A percentile compares a stretch with the other conserved stretches of the same genome.
Evolutionary conservation across 37 sponge, comb jelly and placozoan genomes (phyloP).

Genomic region (Diacarnus erythraeanus): DNA sequence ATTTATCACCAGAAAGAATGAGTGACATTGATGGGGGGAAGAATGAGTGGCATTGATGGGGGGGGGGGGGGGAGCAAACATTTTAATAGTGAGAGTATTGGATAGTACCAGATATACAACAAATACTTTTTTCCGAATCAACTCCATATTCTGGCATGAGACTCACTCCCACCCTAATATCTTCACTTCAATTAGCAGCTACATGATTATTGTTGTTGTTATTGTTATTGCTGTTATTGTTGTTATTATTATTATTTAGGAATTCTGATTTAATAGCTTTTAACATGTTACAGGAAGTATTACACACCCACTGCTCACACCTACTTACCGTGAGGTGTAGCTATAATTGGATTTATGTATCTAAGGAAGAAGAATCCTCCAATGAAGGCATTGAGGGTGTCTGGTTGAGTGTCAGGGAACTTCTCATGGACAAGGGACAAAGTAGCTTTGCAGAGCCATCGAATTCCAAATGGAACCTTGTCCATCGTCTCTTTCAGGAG

Average conservation of each 20-base stretch:
- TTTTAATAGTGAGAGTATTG: no score
- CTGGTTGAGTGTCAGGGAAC: constrained; percentile 76
- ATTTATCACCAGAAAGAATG: neutral
- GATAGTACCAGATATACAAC: no score
- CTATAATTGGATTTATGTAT: constrained; percentile 86
- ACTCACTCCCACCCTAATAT: no score
- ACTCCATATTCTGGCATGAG: no score
- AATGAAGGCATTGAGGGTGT: constrained; percentile 75
- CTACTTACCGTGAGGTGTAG: constrained; percentile 74
- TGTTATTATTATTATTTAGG: no score
- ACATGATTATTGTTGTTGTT: no score
- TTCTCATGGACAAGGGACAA: constrained; percentile 76
- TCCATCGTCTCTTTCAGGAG: constrained; percentile 53
- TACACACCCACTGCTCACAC: no score
- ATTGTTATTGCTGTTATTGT: no score
- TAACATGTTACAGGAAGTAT: no score
- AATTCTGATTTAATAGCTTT: no score
- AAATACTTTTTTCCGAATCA: no score
- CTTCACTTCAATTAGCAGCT: neutral
- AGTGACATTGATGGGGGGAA: neutral
- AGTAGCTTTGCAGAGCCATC: constrained; percentile 93
- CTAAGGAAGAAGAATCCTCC: constrained; percentile 91
- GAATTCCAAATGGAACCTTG: constrained; percentile 86
- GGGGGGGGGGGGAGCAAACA: constrained; percentile 5
- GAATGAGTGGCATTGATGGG: neutral